phyloP scores from a whole-genome alignment of 2,888 invertebrate species.

The Osmoderma eremita region DNA sequence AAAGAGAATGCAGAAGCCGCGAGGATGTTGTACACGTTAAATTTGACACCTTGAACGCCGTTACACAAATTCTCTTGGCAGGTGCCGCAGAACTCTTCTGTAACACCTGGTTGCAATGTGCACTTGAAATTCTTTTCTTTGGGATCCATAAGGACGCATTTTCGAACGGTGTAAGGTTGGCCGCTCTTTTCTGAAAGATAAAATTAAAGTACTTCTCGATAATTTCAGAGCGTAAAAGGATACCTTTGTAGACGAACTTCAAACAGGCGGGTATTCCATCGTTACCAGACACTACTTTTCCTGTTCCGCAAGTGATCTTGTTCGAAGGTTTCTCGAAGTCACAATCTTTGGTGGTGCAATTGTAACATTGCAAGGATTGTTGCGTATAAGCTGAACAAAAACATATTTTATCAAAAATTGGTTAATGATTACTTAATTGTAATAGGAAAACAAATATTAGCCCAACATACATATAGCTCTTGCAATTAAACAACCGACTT shows the following conservation, averaged over 20 bases:
- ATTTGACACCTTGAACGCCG: slow-evolving; percentile 26
- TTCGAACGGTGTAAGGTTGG: not conserved
- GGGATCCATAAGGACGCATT: slow-evolving; percentile 10
- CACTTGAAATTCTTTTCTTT: slow-evolving; percentile 8
- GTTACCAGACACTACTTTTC: not conserved
- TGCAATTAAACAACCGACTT: too few relatives aligned
- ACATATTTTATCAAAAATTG: not conserved
- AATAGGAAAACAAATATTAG: too few relatives aligned
- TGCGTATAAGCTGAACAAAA: slow-evolving; percentile 11
- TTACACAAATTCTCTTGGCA: slow-evolving; percentile 46
- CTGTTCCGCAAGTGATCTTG: slow-evolving; percentile 4
- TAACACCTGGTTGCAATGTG: not conserved
- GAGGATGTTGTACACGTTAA: slow-evolving; percentile 29
- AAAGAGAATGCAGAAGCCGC: not conserved
- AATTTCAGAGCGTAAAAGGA: not conserved
- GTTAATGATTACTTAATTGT: too few relatives aligned
- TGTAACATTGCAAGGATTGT: slow-evolving; percentile 1
- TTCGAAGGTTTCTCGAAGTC: not conserved
- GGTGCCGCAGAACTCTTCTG: slow-evolving; percentile 36
- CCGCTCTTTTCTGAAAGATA: slow-evolving; percentile 16
- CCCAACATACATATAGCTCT: too few relatives aligned
- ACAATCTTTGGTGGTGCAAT: slow-evolving; percentile 2
- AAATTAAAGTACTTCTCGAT: not conserved
- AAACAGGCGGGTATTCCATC: slow-evolving; percentile 9
- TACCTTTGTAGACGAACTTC: slow-evolving; percentile 26